These are phyloP conservation scores for Chaenocephalus aceratus DNA, from an alignment of 2,113 vertebrate species.

Conservation along the genomic window DNA sequence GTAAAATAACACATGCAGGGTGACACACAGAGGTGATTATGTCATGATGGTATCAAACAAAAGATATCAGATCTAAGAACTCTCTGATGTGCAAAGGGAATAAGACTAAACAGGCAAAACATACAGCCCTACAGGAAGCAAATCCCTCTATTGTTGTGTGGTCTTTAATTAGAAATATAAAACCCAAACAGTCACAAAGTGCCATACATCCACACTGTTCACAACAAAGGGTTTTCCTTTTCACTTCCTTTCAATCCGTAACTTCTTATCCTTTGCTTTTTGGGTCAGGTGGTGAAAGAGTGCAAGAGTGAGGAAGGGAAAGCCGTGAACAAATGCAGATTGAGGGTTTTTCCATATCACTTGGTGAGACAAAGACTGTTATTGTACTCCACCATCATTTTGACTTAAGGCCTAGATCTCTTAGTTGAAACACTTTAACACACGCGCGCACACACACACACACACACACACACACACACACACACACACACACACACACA, in stretches of 20 bases:
- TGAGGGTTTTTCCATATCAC: constrained; percentile 65
- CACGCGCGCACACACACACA: constrained; percentile 1
- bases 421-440: constrained; percentile 35
- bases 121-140: constrained; percentile 20
- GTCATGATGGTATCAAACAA: not conserved
- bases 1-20: not conserved
- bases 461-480: not conserved
- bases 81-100: not conserved
- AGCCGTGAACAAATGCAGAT: constrained; percentile 55
- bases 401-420: constrained; percentile 59
- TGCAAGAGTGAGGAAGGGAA: constrained; percentile 31
- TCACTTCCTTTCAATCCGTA: constrained; percentile 27
- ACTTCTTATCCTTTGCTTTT: constrained; percentile 57
- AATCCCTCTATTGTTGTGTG: constrained; percentile 36
- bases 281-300: constrained; percentile 40
- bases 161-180: constrained; percentile 47
- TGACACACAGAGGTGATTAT: constrained; percentile 8
- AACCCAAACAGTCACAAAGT: constrained; percentile 25
- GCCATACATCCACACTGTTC: not conserved
- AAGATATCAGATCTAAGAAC: not conserved
- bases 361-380: constrained; percentile 69
- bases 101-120: constrained; percentile 4
- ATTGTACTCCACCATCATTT: constrained; percentile 64
- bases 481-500: not conserved
- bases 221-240: constrained; percentile 36